Conservation (phyloP, 2,797 vertebrate genomes). For the Macroramphosus scolopax region DNA sequence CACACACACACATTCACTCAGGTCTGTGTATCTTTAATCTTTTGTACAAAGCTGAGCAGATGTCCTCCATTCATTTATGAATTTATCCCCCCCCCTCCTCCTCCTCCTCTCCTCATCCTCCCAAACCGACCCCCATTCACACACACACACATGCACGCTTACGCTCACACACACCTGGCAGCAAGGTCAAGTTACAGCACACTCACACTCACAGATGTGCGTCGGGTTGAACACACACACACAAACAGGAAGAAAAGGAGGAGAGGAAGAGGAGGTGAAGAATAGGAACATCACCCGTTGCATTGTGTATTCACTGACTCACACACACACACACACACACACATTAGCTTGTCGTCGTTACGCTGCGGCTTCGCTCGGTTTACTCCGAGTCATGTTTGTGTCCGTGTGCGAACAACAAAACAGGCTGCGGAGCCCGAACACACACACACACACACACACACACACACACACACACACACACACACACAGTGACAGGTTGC, state of each 20-base stretch:
- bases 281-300: conserved; percentile 53
- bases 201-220: conserved; percentile 11
- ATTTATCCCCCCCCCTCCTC: conserved; percentile 78
- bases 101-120: neutral
- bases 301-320: conserved; percentile 62
- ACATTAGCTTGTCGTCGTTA: conserved; percentile 22
- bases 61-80: conserved; percentile 99
- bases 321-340: conserved; percentile 4
- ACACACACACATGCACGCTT: too few relatives aligned
- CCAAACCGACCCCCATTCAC: conserved; percentile 32
- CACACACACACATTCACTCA: conserved; percentile 30
- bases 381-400: conserved; percentile 25
- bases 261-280: conserved; percentile 18
- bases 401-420: conserved; percentile 1
- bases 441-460: conserved; percentile 7
- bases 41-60: conserved; percentile 92
- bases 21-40: conserved; percentile 85
- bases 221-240: conserved; percentile 6
- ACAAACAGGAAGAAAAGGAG: neutral
- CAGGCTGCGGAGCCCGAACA: conserved; percentile 6
- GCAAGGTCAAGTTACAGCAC: conserved; percentile 91
- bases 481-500: conserved; percentile 54
- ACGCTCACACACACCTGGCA: conserved; percentile 84
- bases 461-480: conserved; percentile 9
- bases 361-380: conserved; percentile 22